Conservation (phyloP, 2,113 vertebrate genomes). For the Macaca nemestrina region DNA sequence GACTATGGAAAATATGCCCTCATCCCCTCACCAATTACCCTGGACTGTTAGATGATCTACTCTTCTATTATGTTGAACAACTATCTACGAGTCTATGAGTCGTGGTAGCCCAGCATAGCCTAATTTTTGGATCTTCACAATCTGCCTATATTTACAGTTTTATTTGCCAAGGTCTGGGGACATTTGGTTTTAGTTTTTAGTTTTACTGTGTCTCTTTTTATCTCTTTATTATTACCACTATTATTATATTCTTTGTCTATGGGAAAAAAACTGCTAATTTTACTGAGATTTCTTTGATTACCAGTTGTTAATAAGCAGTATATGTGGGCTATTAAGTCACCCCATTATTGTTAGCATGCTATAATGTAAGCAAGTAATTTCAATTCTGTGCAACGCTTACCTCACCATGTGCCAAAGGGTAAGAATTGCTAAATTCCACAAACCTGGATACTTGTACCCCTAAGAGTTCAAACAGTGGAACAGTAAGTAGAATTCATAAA, state of each 20-base stretch:
- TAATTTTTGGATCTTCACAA: not conserved
- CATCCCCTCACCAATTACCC: fast-evolving
- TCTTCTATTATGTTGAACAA: fast-evolving
- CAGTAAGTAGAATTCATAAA: not conserved
- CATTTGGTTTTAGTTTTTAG: not conserved
- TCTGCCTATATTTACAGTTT: not conserved
- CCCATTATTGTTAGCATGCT: not conserved
- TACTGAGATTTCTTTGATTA: not conserved
- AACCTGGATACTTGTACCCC: not conserved
- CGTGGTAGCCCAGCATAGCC: not conserved
- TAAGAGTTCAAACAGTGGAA: not conserved
- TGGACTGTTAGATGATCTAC: not conserved
- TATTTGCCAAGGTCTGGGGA: not conserved
- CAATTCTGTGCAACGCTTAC: not conserved
- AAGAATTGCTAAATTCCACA: not conserved
- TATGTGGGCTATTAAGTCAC: fast-evolving
- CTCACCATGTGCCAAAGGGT: not conserved
- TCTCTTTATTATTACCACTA: not conserved
- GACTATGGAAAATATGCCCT: not conserved
- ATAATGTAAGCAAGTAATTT: not conserved
- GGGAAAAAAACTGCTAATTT: not conserved
- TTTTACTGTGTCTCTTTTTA: not conserved
- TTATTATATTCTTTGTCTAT: not conserved
- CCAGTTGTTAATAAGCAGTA: not conserved
- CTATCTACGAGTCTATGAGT: not conserved